Evolutionary conservation across 2,888 invertebrate species (phyloP), one percentile per base, ranked within the genome.

Genomic region (Eucera pruinosa): DNA sequence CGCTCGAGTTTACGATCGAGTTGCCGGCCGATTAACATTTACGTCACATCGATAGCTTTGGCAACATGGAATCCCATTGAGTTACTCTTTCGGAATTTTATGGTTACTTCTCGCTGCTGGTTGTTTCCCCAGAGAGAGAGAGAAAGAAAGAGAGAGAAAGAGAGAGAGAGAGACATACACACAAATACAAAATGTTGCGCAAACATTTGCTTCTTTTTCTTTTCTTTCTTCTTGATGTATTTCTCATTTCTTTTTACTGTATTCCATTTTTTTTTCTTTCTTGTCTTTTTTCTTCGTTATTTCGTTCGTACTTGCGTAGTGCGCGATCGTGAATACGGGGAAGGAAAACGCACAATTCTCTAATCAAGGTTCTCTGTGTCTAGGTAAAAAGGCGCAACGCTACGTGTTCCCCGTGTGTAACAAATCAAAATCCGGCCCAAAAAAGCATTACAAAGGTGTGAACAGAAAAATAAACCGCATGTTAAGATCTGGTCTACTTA

Each of bases 401-500:
- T 71, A 81, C 83, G 69, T 80, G 78, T 55, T 66, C 80, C 68
- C 33, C 7, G 73, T 73, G 65, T 83, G 45, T 43, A 54, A 57
- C 55, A 66, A 88, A 90, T 86, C 87, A 88, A 91, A 90, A 90
- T 89, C 89, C 88, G 89, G 89, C 90, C 90, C 90, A 88, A 89
- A 81, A 83, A 74, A 87, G 85, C 87, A 86, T 86, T 86, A 89
- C 83, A 86, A 81, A 86, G 74, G 67, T 80, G 61, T 79, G 79
- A 88, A 88, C 81, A 84, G 83, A 86, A 89, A 86, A 72, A 87
- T 65, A 73, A 89, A 87, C 89, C 89, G 89, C 80, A 83, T 89
- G 87, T 90, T 90, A 90, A 90, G 84, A 87, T 89, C 89, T 91
- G 88, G 87, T 91, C 91, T 92, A 92, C 91, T 92, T 92, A 92